phyloP scores from a whole-genome alignment of 2,113 vertebrate species.

The Trogon melanurus region DNA sequence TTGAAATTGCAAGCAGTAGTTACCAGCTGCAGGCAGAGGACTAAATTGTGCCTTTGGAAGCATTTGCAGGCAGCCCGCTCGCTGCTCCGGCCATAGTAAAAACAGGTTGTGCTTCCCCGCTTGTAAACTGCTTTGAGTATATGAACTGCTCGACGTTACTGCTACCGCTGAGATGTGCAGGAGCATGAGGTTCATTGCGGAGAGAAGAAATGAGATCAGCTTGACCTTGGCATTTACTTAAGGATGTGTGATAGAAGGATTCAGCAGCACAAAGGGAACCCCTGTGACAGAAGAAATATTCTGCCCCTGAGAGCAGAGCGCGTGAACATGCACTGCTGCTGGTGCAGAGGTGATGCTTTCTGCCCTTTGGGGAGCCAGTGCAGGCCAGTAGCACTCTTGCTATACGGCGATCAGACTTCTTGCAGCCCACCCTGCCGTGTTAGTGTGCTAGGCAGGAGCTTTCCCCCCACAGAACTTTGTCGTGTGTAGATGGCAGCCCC shows the following conservation, averaged over 20 bases:
- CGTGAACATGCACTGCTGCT: background rate
- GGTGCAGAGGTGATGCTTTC: background rate
- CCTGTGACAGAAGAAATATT: background rate
- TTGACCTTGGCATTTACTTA: background rate
- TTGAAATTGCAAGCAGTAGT: background rate
- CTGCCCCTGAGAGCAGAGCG: accelerated
- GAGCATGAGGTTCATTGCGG: background rate
- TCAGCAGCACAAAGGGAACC: background rate
- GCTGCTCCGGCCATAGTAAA: background rate
- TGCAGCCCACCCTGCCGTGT: background rate
- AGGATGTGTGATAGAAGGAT: background rate
- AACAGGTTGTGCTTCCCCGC: accelerated
- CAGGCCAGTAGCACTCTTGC: background rate
- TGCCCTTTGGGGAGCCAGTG: background rate
- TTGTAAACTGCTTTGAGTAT: background rate
- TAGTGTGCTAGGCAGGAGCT: background rate
- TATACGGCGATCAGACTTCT: background rate
- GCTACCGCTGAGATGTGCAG: background rate
- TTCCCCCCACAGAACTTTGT: background rate
- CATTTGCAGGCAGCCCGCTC: background rate
- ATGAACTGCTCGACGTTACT: accelerated
- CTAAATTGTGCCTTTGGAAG: background rate
- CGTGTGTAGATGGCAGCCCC: background rate
- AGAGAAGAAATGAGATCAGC: background rate
- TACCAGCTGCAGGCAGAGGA: background rate